Conservation (phyloP, 2,888 invertebrate species). For the Anthrax anthrax region DNA sequence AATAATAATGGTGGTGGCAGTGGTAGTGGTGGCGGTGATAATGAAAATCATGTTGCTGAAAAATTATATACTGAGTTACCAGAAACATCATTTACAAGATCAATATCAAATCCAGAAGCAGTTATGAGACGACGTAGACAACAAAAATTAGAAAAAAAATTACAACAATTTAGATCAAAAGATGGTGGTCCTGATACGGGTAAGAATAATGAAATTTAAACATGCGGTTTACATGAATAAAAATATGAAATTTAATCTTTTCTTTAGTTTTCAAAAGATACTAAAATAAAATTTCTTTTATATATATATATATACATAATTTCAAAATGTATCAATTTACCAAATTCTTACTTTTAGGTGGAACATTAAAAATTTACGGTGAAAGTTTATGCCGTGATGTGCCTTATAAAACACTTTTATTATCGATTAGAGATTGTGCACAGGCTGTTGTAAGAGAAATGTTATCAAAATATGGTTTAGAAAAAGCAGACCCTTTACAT, state of each 20-base stretch:
- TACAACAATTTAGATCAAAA: constrained; percentile 89
- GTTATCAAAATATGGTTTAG: constrained; percentile 90
- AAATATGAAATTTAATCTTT: no score
- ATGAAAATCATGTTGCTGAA: constrained; percentile 67
- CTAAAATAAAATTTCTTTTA: no score
- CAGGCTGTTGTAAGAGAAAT: constrained; percentile 89
- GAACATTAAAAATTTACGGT: constrained; percentile 89
- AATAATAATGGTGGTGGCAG: constrained; percentile 35
- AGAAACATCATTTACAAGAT: constrained; percentile 95
- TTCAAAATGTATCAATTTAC: no score
- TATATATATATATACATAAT: no score
- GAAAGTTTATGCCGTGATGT: constrained; percentile 91
- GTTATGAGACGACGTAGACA: constrained; percentile 95
- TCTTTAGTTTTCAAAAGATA: no score
- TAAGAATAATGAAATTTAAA: constrained; percentile 14
- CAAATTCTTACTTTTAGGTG: constrained; percentile 39
- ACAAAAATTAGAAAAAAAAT: constrained; percentile 89
- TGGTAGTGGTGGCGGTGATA: constrained; percentile 39
- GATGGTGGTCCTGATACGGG: constrained; percentile 91
- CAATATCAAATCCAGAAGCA: constrained; percentile 98
- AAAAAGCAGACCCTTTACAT: constrained; percentile 74
- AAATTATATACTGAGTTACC: constrained; percentile 92
- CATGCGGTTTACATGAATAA: no score
- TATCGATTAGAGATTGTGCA: constrained; percentile 87
- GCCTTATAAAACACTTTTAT: constrained; percentile 92